Evolutionary conservation across 2,888 invertebrate genomes (phyloP).

Genomic region (Synanthedon andrenaeformis): DNA sequence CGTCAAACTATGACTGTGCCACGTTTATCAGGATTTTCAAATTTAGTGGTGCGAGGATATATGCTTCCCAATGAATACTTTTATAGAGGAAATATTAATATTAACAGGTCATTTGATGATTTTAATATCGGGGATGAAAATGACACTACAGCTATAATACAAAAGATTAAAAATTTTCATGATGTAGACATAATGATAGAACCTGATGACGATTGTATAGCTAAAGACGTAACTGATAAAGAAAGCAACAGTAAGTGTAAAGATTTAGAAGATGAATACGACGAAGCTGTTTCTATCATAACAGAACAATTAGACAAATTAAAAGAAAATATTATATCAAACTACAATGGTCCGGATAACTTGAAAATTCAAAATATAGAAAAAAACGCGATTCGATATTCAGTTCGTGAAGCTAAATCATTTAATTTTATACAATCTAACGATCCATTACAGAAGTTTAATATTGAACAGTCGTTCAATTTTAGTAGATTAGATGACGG

Average conservation of each 20-base stretch:
- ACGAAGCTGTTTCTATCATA: conserved; percentile 19
- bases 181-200: conserved; percentile 30
- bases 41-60: conserved; percentile 35
- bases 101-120: conserved; percentile 23
- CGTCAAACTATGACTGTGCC: conserved; percentile 43
- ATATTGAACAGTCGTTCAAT: conserved; percentile 14
- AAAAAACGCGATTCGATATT: conserved; percentile 9
- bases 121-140: conserved; percentile 24
- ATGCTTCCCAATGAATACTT: conserved; percentile 43
- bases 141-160: conserved; percentile 25
- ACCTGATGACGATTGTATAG: conserved; percentile 19
- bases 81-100: conserved; percentile 34
- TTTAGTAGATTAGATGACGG: conserved; percentile 19
- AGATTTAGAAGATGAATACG: conserved; percentile 22
- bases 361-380: conserved; percentile 8
- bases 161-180: conserved; percentile 29
- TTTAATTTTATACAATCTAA: no score
- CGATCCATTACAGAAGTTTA: conserved; percentile 12
- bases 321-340: conserved; percentile 22
- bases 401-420: no score
- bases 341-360: conserved; percentile 10
- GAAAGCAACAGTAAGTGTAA: conserved; percentile 15
- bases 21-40: conserved; percentile 25
- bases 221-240: conserved; percentile 5
- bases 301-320: conserved; percentile 27